phyloP scores from a whole-genome alignment of 2,797 vertebrate genomes.

The Setipinna tenuifilis region DNA sequence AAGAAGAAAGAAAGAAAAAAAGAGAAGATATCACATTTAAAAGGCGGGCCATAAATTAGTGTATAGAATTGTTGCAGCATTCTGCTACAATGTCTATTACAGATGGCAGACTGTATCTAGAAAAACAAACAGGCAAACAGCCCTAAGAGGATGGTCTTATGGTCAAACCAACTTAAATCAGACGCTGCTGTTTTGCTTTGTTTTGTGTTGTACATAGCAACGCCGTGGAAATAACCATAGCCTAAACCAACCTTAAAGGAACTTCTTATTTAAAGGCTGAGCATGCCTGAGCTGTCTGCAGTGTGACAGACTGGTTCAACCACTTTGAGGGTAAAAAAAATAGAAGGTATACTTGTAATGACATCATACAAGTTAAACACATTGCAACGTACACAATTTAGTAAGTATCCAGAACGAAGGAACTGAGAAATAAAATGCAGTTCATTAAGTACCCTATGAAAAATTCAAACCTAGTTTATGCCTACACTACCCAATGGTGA shows the following conservation, averaged over 20 bases:
- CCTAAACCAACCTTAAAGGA: conserved; percentile 25
- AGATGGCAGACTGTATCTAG: not conserved
- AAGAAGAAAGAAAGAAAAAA: not conserved
- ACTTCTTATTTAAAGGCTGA: not conserved
- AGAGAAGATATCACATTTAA: not conserved
- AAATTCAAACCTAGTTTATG: no score
- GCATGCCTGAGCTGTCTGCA: not conserved
- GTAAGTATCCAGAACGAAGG: no score
- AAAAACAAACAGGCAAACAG: conserved; percentile 38
- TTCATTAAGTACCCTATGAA: no score
- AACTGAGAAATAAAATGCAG: no score
- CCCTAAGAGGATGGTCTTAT: conserved; percentile 37
- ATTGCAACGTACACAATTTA: no score
- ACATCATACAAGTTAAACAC: no score
- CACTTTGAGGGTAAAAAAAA: no score
- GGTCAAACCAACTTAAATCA: conserved; percentile 58
- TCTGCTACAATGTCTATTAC: not conserved
- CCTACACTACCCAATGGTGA: no score
- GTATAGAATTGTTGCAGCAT: not conserved
- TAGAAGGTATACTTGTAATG: no score
- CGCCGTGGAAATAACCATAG: conserved; percentile 38
- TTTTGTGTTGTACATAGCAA: conserved; percentile 58
- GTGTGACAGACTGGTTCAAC: not conserved
- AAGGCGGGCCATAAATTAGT: not conserved
- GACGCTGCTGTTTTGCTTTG: conserved; percentile 63